Evolutionary conservation across 30 jellyfish, hydroid and myxozoan species (phyloP), one percentile per base, ranked within the genome.

Genomic region (Catostylus mosaicus): DNA sequence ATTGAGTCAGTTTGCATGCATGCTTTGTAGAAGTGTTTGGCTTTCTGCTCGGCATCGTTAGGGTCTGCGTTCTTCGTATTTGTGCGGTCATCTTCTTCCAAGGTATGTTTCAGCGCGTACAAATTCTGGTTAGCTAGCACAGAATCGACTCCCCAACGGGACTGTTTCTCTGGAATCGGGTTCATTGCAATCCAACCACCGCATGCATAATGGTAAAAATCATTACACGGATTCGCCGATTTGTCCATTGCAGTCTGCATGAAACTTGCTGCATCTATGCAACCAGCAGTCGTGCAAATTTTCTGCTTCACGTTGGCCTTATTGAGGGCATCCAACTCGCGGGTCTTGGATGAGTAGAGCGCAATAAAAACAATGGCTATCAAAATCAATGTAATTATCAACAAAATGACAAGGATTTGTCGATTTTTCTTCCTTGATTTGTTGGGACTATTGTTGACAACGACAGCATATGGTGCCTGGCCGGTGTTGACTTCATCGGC

Each of bases 171-270:
- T 11, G 98, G 98, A 26, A 91, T 85, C 9, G 98, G 98, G 36
- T 87, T 74, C 52, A 73, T 84, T 60, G 81, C 75, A 16, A 91
- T 68, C 98, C 98, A 91, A 20, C 94, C 94, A 27, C 98, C 98
- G 54, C 98, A 91, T 0, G 98, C 90, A 61, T 73, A 91, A 47
- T 78, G 89, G 30, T 91, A 91, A 40, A 91, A 91, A 60, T 84
- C 67, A 18, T 84, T 76, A 61, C 98, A 91, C 6, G 98, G 98
- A 22, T 63, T 54, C 27, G 77, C 90, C 2, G 86, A 14, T 1
- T 30, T 29, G 77, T 91, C 96, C 94, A 91, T 91, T 1, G 93
- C 90, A 54, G 78, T 61, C 52, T 84, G 84, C 82, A 91, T 91
- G 78, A 84, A 79, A 37, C 89, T 89, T 9, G 98, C 90, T 30